Conservation (phyloP, 1,140 invertebrate species). For the Diuraphis noxia region DNA sequence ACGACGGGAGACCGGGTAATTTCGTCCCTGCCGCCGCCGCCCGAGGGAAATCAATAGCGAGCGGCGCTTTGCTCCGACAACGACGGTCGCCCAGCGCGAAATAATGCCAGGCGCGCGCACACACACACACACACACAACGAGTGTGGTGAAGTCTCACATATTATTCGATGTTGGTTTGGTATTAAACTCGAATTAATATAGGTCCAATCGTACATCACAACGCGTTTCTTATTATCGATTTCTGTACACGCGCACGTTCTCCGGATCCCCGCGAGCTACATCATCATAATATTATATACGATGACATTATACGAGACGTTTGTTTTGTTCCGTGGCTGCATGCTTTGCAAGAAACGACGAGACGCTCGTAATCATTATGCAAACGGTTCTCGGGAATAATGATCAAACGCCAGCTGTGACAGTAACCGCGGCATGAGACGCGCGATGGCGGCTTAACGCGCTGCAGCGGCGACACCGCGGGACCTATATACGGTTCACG, state of each 20-base stretch:
- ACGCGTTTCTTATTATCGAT: background rate
- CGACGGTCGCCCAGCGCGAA: background rate
- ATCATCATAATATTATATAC: too few relatives aligned
- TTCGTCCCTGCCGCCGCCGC: background rate
- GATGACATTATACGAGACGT: background rate
- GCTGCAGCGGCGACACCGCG: too few relatives aligned
- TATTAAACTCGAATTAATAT: background rate
- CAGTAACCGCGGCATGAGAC: background rate
- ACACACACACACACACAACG: background rate
- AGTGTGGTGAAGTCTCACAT: background rate
- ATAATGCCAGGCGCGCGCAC: background rate
- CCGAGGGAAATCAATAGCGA: constrained; percentile 42
- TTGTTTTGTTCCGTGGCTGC: background rate
- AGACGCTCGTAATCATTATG: background rate
- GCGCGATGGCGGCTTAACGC: background rate
- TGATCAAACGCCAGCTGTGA: background rate
- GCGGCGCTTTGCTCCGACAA: background rate
- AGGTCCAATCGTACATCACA: background rate
- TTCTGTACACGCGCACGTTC: background rate
- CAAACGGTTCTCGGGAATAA: background rate
- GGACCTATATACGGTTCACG: too few relatives aligned
- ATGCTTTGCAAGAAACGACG: background rate
- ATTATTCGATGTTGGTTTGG: background rate
- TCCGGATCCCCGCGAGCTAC: background rate
- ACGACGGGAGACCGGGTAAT: background rate